Conservation (phyloP, 2,888 invertebrate genomes). For the Drosophila paranaensis region DNA sequence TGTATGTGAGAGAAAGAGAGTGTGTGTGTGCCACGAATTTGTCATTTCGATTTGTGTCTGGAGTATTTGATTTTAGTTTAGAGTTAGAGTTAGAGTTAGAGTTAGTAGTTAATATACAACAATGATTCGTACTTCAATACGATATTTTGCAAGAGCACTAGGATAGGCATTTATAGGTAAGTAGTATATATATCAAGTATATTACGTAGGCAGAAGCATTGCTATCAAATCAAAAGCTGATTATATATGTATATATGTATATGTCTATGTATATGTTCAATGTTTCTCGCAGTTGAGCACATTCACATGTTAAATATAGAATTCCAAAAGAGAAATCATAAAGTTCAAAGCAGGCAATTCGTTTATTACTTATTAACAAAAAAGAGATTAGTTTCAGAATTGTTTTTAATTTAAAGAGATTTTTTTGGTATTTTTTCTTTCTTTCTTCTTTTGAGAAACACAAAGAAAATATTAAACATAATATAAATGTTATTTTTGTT, state of each 20-base stretch:
- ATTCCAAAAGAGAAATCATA: conserved; percentile 18
- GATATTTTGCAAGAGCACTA: conserved; percentile 53
- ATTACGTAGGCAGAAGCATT: conserved; percentile 56
- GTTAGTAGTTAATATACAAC: conserved; percentile 56
- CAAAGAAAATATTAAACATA: conserved; percentile 27
- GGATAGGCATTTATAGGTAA: conserved; percentile 46
- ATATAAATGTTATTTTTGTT: conserved; percentile 1
- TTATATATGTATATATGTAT: conserved; percentile 8
- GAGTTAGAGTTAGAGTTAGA: conserved; percentile 2
- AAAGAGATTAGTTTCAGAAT: conserved; percentile 23
- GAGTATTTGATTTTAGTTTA: conserved; percentile 21
- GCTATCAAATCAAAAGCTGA: conserved; percentile 53
- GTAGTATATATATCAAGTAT: conserved; percentile 51
- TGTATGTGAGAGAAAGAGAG: conserved; percentile 12
- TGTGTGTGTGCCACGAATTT: conserved; percentile 11
- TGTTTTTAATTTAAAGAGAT: not conserved
- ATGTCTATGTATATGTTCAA: conserved; percentile 16
- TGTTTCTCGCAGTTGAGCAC: conserved; percentile 36
- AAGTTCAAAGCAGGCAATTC: conserved; percentile 45
- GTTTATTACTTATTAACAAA: conserved; percentile 14
- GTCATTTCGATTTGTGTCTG: conserved; percentile 15
- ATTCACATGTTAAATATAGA: conserved; percentile 28
- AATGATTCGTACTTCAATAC: conserved; percentile 51
- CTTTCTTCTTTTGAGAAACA: conserved; percentile 6
- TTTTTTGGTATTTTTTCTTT: not conserved